Evolutionary conservation across 2,113 vertebrate species (phyloP), one percentile per base, ranked within the genome.

Genomic region (Murina feae): DNA sequence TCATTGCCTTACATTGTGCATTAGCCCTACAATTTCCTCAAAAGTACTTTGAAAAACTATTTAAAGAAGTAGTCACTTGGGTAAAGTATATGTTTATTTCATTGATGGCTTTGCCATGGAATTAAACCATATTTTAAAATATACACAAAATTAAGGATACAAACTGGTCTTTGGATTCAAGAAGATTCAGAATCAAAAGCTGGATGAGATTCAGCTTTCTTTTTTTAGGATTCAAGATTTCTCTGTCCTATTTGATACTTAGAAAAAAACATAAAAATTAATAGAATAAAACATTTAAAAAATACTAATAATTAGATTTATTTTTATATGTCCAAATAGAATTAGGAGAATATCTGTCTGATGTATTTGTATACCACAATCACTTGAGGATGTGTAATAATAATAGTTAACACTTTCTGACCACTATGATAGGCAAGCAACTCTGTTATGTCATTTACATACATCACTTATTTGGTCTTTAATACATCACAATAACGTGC

Each of bases 51-150:
- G 5, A 6, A 89, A 86, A 96, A 86, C 44, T 78, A 86, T 91
- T 96, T 86, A 83, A 95, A 44, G 39, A 87, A 76, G 13, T 83
- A 13, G 89, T 94, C 49, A 51, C 51, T 85, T 83, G 18, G 18
- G 66, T 95, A 89, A 86, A 89, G 35, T 58, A 7, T 23, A 69
- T 86, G 14, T 81, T 83, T 94, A 81, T 93, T 90, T 95, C 21
- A 94, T 86, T 72, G 86, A 71, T 60, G 86, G 9, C 12, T 89
- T 89, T 96, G 71, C 20, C 72, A 84, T 42, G 49, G 18, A 89
- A 58, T 83, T 96, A 85, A 95, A 79, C 2, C 60, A n/a, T 39
- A 75, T 89, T 93, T 93, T 32, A 30, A 90, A 82, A 89, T 63
- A 23, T 51, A 47, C 8, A 74, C 63, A 89, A 74, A 30, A 9